Percentiles rank a stretch among this genome's conserved stretches.
Evolutionary conservation across 2,888 invertebrate species (phyloP).

Genomic region (Trichopria drosophilae): DNA sequence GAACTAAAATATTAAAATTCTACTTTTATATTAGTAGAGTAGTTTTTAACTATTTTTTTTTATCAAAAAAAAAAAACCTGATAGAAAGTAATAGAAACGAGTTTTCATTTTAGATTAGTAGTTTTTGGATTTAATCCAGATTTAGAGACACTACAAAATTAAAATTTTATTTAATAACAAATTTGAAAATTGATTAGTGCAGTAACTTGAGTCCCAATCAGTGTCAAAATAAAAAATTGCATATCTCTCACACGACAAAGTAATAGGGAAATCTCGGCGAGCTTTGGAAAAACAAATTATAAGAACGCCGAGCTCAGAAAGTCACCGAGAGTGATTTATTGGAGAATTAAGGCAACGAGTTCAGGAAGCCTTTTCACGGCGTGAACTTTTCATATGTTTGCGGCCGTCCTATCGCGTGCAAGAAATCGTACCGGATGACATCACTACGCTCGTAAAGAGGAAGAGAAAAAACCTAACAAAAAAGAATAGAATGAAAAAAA

Average conservation of each 20-base stretch:
- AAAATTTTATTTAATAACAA: not conserved
- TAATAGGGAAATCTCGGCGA: no score
- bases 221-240: no score
- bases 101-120: not conserved
- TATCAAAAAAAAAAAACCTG: not conserved
- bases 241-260: no score
- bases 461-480: no score
- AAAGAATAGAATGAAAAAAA: no score
- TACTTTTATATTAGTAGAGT: not conserved
- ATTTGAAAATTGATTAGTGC: no score
- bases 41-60: not conserved
- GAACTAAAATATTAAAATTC: no score
- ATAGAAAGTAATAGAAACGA: not conserved
- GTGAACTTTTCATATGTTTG: conserved; percentile 18
- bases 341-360: conserved; percentile 7
- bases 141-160: not conserved
- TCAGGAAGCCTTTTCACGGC: conserved; percentile 28
- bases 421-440: conserved; percentile 34
- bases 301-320: no score
- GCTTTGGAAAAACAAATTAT: no score
- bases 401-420: conserved; percentile 15
- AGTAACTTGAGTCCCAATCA: no score
- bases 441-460: conserved; percentile 26
- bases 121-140: not conserved
- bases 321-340: no score